Base-by-base conservation (phyloP, 2,113 vertebrate genomes). In the Antechinus flavipes region DNA sequence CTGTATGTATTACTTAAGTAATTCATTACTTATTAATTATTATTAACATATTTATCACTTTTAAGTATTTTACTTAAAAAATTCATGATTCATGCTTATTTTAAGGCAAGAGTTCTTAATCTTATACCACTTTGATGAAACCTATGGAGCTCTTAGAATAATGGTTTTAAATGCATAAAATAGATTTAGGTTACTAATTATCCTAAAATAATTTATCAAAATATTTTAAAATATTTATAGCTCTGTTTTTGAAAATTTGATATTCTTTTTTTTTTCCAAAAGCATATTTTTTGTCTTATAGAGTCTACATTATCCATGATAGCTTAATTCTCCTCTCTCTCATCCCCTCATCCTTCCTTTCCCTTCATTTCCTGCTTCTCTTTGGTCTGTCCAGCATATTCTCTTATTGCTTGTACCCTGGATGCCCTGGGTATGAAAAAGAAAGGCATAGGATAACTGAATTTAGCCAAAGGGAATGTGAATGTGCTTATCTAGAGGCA, bases 1-100 rank as follows among this genome's bases (percentile, higher is more conserved):
- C 99, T 46, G 99, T 99, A 99, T 96, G 99, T 99, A 96, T 89
- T 55, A 52, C 84, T 97, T 93, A 2, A 52, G 50, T 52, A 52
- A 1, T 52, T 52, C 10, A 52, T 52, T 52, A 52, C 50, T 52
- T 49, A 49, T 49, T 49, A 49, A 49, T 49, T 49, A 49, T 49
- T 49, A 49, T 49, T 49, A 49, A 49, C 6, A 7, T 49, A 49
- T 49, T 49, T 49, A 49, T 49, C 7, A 49, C 49, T 49, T 49
- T 52, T 52, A 52, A 52, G 50, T 52, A 52, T 52, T 52, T 52
- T 52, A 61, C 93, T 95, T 58, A 50, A 94, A 95, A 92, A 93
- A 95, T 46, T 91, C 47, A 53, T 25, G 89, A 94, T 89, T 91
- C 2, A 46, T 14, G 92, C n/a, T 0, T 89, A 93, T 58, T 68